Base-by-base conservation (phyloP, 2,888 invertebrate genomes). In the Athalia circularis region DNA sequence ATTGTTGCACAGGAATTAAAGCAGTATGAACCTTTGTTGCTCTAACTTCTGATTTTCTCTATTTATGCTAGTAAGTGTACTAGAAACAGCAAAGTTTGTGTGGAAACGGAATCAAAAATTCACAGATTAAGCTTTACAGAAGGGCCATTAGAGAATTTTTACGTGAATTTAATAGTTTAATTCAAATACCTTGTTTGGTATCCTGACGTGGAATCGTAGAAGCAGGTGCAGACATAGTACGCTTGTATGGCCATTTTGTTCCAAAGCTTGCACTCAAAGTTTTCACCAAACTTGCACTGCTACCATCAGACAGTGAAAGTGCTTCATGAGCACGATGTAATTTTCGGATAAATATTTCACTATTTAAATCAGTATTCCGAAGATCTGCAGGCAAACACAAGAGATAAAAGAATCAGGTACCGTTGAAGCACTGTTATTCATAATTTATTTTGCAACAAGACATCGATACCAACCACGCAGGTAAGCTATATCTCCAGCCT, bases 211-310 rank as follows among this genome's bases (percentile, higher is more conserved):
- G 94, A 77, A 95, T 93, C 91, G 96, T 95, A 75, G 95, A 95
- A 65, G 96, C 96, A 8, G 98, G 98, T 11, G 98, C 98, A 5
- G 98, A 98, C 93, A 97, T 96, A 68, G 98, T 97, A 80, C 98
- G 92, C 90, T 98, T 97, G 91, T 98, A 98, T 0, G 98, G 98
- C 95, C 97, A 97, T 92, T 98, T 98, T 67, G 95, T 95, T 77
- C 96, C 97, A 87, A 98, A 95, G 85, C 97, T 96, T 47, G 96
- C 96, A 88, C 96, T 96, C 76, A 98, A 91, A 0, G 97, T 96
- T 90, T 96, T 95, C 83, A 94, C 92, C 1, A 92, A 92, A 81
- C 91, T 92, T 48, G 91, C 86, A 3, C 92, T 93, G 79, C 93
- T 93, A 15, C 94, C 94, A 81, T 95, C 94, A 0, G 95, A 94